Evolutionary conservation across 2,888 invertebrate species (phyloP), one percentile per base, ranked within the genome.

Genomic region (Oligia strigilis): DNA sequence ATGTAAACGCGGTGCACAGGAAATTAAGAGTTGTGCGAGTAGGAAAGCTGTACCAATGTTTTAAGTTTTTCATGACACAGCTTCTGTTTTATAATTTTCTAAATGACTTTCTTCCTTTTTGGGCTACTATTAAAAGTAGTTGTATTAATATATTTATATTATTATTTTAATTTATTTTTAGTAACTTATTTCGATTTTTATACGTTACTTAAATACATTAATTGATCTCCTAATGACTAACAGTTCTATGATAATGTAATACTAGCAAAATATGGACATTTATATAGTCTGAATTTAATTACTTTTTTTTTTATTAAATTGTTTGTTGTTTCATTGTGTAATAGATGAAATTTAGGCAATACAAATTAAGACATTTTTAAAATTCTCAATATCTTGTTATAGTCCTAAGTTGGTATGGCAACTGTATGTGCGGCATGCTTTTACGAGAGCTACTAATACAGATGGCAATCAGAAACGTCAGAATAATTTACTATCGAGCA

Each of bases 341-440:
- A 19, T 55, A 55, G 19, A 52, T 52, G 2, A 52, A 52, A 52
- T 19, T 52, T 40, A 13, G 13, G 13, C 40, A n/a, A 14, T 43
- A 67, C 8, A 23, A 36, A 52, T 36, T 14, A 8, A 71, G 52
- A 8, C 3, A 49, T 52, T 70, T 23, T 36, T 36, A 1, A 5
- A 46, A 17, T 46, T 43, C 2, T 9, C 4, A 43, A 17, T 17
- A 69, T 17, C 1, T 29, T 69, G n/a, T 3, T 49, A 29, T 13
- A 23, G 23, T 36, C 14, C 8, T 70, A 29, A 49, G 4, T 13
- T 6, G 1, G 13, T 36, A 8, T 36, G 52, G 6, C 4, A 13
- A 29, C 8, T 19, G 29, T 36, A 55, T 40, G 65, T 81, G 81
- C 69, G 62, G 17, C 55, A 46, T 55, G 75, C 14, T 81, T 64